Base-by-base conservation (phyloP, 2,888 invertebrate genomes). In the Helicoverpa assulta region DNA sequence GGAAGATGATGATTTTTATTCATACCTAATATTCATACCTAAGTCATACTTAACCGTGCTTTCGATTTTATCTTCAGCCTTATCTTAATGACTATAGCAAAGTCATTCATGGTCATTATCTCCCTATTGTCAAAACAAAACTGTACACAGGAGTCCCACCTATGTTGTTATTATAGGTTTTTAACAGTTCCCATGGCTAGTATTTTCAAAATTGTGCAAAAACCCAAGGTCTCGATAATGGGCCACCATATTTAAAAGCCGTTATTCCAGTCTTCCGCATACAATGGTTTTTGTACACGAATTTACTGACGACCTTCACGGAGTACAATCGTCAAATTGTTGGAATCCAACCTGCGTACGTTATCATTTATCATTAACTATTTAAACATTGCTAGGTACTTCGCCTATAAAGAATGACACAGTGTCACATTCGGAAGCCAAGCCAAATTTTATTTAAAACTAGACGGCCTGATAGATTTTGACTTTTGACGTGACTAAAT, bases 291-390 rank as follows among this genome's bases (percentile, higher is more conserved):
- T 76, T 76, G 37, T 52, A 18, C 55, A 59, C 37, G 8, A 40
- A 47, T 47, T 47, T 47, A 47, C 47, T n/a, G n/a, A 60, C 56
- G 76, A 69, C 72, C 76, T 73, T 73, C 72, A 14, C 59, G 18
- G 67, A 74, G 75, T 51, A 59, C 47, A 54, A 50, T 58, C 75
- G 76, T 16, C 29, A 57, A 37, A 75, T 47, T 40, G 29, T 54
- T 69, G 51, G 60, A 56, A 60, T 56, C 61, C 56, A 47, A 16
- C 21, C 2, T 69, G 56, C 60, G 61, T 73, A 60, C 51, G 50
- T n/a, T 50, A 75, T 43, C 58, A 55, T 68, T n/a, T 50, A 75
- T 40, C 58, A 55, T 68, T 18, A 50, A 10, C n/a, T 18, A 21
- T 50, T 18, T n/a, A 50, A 50, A 50, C 18, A 47, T 6, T 47